A percentile compares a stretch with the other conserved stretches of the same genome.
Evolutionary conservation across 2,888 invertebrate species (phyloP).

Genomic region (Brenthis hecate): DNA sequence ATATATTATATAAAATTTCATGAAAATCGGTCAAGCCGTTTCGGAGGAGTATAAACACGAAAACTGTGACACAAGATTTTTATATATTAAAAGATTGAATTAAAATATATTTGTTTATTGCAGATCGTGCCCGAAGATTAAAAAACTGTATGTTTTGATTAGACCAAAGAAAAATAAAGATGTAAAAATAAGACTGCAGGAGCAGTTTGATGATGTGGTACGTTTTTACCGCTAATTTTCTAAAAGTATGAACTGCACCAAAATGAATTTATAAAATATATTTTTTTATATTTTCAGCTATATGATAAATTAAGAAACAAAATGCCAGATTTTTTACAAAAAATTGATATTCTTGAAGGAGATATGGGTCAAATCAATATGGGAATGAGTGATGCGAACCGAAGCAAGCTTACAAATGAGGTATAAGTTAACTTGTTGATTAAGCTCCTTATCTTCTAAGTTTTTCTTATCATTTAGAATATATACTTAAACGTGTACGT

Average conservation of each 20-base stretch:
- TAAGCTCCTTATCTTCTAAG: no score
- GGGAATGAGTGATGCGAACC: constrained; percentile 65
- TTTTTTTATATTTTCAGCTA: constrained; percentile 51
- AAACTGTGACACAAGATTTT: no score
- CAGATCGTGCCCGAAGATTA: constrained; percentile 76
- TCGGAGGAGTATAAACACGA: no score
- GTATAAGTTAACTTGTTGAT: constrained; percentile 41
- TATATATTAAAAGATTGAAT: background rate
- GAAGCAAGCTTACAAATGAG: constrained; percentile 57
- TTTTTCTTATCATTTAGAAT: no score
- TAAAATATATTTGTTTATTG: constrained; percentile 35
- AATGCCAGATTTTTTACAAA: constrained; percentile 64
- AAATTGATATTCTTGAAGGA: constrained; percentile 67
- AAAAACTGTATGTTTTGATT: constrained; percentile 75
- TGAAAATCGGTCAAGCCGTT: no score
- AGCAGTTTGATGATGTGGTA: constrained; percentile 68
- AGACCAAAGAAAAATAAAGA: constrained; percentile 83
- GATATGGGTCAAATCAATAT: constrained; percentile 62
- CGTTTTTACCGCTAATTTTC: constrained; percentile 46
- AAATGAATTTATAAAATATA: no score
- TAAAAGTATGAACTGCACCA: no score
- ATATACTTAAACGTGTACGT: no score
- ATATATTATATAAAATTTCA: no score
- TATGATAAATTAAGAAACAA: constrained; percentile 66
- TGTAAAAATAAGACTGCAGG: constrained; percentile 58